Evolutionary conservation across 1,140 invertebrate species (phyloP), one percentile per base, ranked within the genome.

Genomic region (Hyles vespertilio): DNA sequence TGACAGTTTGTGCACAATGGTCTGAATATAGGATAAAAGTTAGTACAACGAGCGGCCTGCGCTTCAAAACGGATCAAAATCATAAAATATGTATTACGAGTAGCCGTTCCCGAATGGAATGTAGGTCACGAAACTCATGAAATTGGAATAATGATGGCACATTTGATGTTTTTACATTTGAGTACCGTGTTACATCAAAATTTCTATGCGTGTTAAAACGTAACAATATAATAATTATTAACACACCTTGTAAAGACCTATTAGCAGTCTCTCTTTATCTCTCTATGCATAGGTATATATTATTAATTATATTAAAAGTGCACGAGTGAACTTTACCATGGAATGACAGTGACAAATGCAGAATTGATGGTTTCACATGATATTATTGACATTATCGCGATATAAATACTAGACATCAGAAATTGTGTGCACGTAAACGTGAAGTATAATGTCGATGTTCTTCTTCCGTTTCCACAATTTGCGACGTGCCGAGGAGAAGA

Each of bases 381-480:
- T 22, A 22, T 40, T 8, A 8, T 5, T 8, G 8, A 40, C 36
- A 40, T 5, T 40, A 40, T 40, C 36, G 36, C 4, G 36, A 40
- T 40, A 40, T 8, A 8, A 8, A 40, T 40, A 5, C 36, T 40
- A 5, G 36, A 8, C 36, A 22, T 40, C 36, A 40, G 8, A 40
- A 5, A 8, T 40, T 40, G 5, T 8, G 36, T 40, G 33, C 47
- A 5, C 10, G n/a, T 44, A 53, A 47, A 45, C 59, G 66, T 64
- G 52, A 44, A 55, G 33, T 74, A 87, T 77, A 77, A 96, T 97
- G 96, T 97, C 96, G 91, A 93, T 97, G 92, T 98, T 97, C 92
- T 97, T 97, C 93, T 97, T 97, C 90, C 95, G 96, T 58, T 92
- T 96, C 81, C 96, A 96, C 92, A 96, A 96, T 89, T 92, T 97